phyloP scores from a whole-genome alignment of 2,113 vertebrate species.

The Peucedramus taeniatus region DNA sequence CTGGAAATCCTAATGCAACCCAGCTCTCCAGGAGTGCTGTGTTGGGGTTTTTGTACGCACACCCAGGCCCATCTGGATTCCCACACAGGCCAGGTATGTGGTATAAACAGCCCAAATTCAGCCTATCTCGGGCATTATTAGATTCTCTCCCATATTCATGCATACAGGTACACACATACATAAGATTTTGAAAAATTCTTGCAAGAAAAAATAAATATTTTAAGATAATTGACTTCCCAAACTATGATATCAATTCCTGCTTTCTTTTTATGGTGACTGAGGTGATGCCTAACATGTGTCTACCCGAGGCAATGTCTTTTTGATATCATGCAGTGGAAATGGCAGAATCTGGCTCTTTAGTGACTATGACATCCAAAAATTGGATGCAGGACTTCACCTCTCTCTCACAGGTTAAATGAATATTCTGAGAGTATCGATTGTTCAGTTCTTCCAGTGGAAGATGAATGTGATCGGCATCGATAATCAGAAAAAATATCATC shows the following conservation, averaged over 20 bases:
- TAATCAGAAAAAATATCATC: conserved; percentile 49
- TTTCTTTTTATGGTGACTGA: background rate
- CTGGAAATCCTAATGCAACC: background rate
- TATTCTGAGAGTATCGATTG: conserved; percentile 49
- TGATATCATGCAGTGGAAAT: background rate
- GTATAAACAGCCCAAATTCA: background rate
- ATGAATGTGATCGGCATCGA: conserved; percentile 42
- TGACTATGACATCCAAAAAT: conserved; percentile 37
- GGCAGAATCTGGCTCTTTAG: conserved; percentile 46
- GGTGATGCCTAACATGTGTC: background rate
- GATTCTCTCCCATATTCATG: background rate
- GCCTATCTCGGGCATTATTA: fast-evolving
- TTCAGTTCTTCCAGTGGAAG: conserved; percentile 44
- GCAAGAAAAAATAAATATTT: background rate
- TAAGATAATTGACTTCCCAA: background rate
- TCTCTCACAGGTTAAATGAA: conserved; percentile 49
- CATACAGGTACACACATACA: background rate
- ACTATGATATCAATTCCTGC: background rate
- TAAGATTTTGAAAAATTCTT: background rate
- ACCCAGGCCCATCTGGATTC: background rate
- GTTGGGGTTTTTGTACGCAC: background rate
- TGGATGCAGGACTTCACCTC: conserved; percentile 51
- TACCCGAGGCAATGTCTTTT: conserved; percentile 10
- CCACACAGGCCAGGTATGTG: background rate
- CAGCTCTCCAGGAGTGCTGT: background rate